phyloP scores from a whole-genome alignment of 1,140 invertebrate species.

The Leptopilina clavipes region DNA sequence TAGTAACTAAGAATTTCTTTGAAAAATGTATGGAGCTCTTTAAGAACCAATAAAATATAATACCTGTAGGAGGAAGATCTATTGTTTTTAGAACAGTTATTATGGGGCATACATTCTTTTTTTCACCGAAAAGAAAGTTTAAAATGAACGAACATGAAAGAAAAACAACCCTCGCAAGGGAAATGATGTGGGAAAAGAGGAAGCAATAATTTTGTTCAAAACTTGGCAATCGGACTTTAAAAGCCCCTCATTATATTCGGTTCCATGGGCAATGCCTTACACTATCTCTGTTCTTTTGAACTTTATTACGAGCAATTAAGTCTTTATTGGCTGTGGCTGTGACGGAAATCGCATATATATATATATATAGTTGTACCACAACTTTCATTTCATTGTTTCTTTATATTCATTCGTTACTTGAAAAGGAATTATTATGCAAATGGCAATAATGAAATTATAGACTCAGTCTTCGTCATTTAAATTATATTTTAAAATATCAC shows the following conservation, averaged over 20 bases:
- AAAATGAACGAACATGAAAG: no score
- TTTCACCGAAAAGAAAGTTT: neutral
- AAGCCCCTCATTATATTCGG: conserved; percentile 4
- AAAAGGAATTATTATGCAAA: no score
- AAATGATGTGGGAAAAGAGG: conserved; percentile 11
- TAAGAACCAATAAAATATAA: no score
- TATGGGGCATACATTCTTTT: neutral
- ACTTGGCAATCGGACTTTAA: conserved; percentile 8
- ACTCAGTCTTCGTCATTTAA: no score
- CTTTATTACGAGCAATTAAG: conserved; percentile 31
- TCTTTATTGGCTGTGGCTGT: conserved; percentile 18
- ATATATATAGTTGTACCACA: neutral
- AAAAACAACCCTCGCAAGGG: neutral
- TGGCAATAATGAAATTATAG: no score
- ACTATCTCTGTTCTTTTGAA: conserved; percentile 9
- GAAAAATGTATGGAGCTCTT: neutral
- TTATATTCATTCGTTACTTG: neutral
- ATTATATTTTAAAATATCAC: no score
- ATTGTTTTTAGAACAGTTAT: neutral
- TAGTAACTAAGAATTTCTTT: conserved; percentile 3
- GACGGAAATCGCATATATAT: conserved; percentile 11
- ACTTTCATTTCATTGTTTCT: conserved; percentile 4
- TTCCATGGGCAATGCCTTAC: neutral
- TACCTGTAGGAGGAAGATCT: neutral
- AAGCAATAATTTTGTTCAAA: neutral